phyloP scores from a whole-genome alignment of 1,140 invertebrate species.

The Aphidius ervi region DNA sequence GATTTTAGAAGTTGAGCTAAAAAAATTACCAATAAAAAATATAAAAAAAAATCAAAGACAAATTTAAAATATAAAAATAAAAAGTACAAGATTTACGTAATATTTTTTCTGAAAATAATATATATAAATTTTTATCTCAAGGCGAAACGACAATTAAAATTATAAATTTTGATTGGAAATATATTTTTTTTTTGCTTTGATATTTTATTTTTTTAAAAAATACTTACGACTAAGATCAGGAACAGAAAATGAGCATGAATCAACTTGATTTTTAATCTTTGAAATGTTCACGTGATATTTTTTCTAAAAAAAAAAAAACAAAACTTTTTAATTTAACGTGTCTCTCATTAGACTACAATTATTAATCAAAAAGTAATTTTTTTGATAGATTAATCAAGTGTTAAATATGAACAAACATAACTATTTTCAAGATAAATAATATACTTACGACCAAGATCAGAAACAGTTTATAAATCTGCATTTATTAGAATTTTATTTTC shows the following conservation, averaged over 20 bases:
- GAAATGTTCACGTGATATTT: constrained; percentile 10
- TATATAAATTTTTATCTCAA: not conserved
- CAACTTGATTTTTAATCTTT: constrained; percentile 4
- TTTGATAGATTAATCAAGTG: no score
- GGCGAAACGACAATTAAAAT: not conserved
- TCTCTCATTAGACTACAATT: no score
- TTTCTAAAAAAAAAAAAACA: constrained; percentile 2
- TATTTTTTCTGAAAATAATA: constrained; percentile 11
- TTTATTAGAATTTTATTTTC: constrained; percentile 3
- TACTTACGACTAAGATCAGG: constrained; percentile 7
- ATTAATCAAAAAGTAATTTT: no score
- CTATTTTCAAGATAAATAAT: not conserved
- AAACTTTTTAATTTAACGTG: no score
- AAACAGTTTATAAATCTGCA: not conserved
- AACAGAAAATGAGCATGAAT: no score
- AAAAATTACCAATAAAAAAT: no score
- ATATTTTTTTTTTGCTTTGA: no score
- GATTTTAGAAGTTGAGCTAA: not conserved
- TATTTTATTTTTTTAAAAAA: not conserved
- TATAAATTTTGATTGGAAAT: no score
- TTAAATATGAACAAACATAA: no score
- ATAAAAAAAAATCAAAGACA: no score
- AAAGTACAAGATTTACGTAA: constrained; percentile 2
- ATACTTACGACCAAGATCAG: constrained; percentile 6
- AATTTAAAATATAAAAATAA: not conserved